Evolutionary conservation across 2,888 invertebrate genomes (phyloP).

Genomic region (Minunthozetes semirufus): DNA sequence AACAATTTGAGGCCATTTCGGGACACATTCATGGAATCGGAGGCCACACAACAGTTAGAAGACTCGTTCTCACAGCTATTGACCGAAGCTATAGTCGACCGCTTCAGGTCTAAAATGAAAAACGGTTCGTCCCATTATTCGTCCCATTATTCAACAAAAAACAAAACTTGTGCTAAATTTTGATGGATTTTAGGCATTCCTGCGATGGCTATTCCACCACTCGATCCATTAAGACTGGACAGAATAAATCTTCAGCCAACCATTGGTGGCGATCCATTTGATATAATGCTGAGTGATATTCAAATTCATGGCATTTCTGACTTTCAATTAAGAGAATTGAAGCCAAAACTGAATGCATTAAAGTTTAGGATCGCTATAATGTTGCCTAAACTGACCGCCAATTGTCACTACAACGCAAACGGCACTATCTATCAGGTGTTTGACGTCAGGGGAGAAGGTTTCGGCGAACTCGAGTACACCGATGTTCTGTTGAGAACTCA

Average conservation of each 20-base stretch:
- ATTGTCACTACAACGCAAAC: constrained; percentile 41
- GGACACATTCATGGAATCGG: not conserved
- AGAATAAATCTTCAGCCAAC: constrained; percentile 41
- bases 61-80: constrained; percentile 30
- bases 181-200: constrained; percentile 35
- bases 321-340: constrained; percentile 40
- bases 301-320: constrained; percentile 40
- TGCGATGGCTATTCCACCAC: constrained; percentile 38
- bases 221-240: constrained; percentile 41
- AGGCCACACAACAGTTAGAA: constrained; percentile 15
- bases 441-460: constrained; percentile 41
- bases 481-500: constrained; percentile 43
- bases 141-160: too few relatives aligned
- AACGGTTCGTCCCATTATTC: not conserved
- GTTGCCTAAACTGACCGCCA: constrained; percentile 40
- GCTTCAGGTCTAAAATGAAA: constrained; percentile 16
- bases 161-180: constrained; percentile 23
- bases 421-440: constrained; percentile 43
- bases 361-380: constrained; percentile 40
- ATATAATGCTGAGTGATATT: constrained; percentile 40
- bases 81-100: constrained; percentile 24
- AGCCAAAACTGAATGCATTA: constrained; percentile 40
- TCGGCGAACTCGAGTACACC: constrained; percentile 41
- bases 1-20: not conserved
- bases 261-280: constrained; percentile 41